Conservation (phyloP, 2,113 vertebrate species). For the Rhinoptilus africanus region DNA sequence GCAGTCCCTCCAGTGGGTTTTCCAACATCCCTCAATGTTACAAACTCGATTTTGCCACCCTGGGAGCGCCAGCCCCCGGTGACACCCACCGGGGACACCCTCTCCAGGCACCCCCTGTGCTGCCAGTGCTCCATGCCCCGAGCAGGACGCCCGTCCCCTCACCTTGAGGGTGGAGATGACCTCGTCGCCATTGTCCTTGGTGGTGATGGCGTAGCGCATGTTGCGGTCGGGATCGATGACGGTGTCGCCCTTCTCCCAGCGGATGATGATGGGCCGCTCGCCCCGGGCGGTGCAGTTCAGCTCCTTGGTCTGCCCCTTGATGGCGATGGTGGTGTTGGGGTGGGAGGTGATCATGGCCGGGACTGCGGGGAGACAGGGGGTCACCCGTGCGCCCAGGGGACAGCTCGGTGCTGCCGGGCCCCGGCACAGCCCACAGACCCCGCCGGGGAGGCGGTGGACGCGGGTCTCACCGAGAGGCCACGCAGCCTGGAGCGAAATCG, state of each 20-base stretch:
- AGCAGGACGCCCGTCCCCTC: background rate
- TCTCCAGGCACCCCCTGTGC: accelerated
- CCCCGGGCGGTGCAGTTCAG: constrained; percentile 95
- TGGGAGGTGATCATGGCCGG: constrained; percentile 98
- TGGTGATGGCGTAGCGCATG: constrained; percentile 90
- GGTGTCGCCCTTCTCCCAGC: constrained; percentile 97
- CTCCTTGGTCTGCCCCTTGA: constrained; percentile 95
- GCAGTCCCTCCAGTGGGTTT: accelerated
- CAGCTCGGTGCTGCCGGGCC: accelerated
- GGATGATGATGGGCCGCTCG: constrained; percentile 97
- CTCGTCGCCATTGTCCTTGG: constrained; percentile 93
- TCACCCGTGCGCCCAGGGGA: accelerated
- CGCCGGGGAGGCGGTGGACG: accelerated
- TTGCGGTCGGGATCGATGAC: constrained; percentile 96
- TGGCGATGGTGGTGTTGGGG: constrained; percentile 97
- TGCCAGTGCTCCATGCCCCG: accelerated
- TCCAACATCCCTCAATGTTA: accelerated
- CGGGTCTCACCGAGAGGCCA: background rate
- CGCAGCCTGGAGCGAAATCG: background rate
- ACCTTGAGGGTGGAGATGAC: constrained; percentile 96
- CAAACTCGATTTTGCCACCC: background rate
- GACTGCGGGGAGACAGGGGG: constrained; percentile 67
- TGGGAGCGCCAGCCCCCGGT: background rate
- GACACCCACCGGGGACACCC: accelerated
- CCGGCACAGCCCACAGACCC: background rate